Conservation (phyloP, 2,797 vertebrate species). For the Leptodactylus fallax region DNA sequence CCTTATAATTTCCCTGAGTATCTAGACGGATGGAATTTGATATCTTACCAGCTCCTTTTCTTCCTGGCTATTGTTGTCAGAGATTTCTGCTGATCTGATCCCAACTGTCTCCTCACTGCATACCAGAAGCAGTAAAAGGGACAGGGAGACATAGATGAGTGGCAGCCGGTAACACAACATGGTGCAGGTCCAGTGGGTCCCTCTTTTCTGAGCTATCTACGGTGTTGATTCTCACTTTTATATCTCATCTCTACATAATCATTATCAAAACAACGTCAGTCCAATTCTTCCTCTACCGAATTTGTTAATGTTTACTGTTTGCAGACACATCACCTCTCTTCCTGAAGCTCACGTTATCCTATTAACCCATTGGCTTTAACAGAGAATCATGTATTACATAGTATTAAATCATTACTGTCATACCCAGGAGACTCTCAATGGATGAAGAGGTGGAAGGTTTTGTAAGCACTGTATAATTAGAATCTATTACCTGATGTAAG, state of each 20-base stretch:
- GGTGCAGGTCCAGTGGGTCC: slow-evolving; percentile 65
- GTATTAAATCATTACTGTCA: slow-evolving; percentile 19
- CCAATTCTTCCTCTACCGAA: neutral
- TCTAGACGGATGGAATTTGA: neutral
- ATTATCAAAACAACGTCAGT: neutral
- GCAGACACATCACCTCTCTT: neutral
- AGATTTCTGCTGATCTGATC: slow-evolving; percentile 72
- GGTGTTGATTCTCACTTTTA: slow-evolving; percentile 42
- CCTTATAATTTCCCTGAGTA: slow-evolving; percentile 77
- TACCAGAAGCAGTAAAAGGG: slow-evolving; percentile 72
- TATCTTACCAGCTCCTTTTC: slow-evolving; percentile 83
- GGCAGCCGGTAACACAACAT: slow-evolving; percentile 76
- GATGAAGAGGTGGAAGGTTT: slow-evolving; percentile 51
- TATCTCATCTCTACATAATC: neutral
- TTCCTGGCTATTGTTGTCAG: slow-evolving; percentile 75
- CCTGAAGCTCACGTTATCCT: slow-evolving; percentile 38
- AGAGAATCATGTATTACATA: slow-evolving; percentile 25
- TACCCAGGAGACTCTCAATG: slow-evolving; percentile 8
- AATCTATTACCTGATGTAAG: slow-evolving; percentile 11
- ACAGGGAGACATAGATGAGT: slow-evolving; percentile 74
- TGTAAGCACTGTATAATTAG: slow-evolving; percentile 44
- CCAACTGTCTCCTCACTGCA: slow-evolving; percentile 73
- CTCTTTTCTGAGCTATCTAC: slow-evolving; percentile 5
- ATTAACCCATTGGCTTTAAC: slow-evolving; percentile 61
- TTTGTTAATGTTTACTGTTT: slow-evolving; percentile 48